These are phyloP conservation scores for Xiphorhynchus elegans DNA, from an alignment of 2,113 vertebrate genomes.

Conservation along the genomic window DNA sequence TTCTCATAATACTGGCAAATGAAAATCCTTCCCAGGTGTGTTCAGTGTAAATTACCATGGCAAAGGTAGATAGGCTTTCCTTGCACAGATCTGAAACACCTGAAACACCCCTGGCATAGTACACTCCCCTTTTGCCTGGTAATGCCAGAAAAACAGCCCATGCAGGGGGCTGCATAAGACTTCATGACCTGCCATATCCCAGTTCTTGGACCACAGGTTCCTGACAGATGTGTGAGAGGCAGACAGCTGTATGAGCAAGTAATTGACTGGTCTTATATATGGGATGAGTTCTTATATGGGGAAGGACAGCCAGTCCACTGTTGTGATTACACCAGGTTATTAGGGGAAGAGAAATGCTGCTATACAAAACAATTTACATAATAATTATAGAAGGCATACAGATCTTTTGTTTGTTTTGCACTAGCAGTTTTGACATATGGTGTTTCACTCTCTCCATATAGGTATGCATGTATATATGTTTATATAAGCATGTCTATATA, in stretches of 20 bases:
- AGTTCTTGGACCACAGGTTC: background rate
- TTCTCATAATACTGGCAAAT: background rate
- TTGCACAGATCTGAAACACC: background rate
- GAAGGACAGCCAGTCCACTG: background rate
- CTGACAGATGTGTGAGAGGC: background rate
- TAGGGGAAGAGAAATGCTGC: background rate
- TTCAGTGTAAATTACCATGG: background rate
- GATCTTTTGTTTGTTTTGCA: background rate
- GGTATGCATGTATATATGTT: background rate
- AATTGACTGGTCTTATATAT: background rate
- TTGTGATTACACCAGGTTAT: background rate
- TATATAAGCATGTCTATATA: background rate
- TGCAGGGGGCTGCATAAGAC: background rate
- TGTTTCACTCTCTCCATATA: background rate
- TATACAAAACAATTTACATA: background rate
- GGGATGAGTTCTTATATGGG: fast-evolving
- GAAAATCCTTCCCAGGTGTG: background rate
- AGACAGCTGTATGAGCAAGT: background rate
- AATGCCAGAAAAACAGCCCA: background rate
- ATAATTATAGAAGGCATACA: background rate
- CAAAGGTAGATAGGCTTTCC: background rate
- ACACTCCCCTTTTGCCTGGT: background rate
- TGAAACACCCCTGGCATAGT: background rate
- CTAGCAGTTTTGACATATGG: background rate
- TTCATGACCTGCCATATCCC: background rate